Conservation (phyloP, 2,888 invertebrate genomes). For the Heterodera filipjevi region DNA sequence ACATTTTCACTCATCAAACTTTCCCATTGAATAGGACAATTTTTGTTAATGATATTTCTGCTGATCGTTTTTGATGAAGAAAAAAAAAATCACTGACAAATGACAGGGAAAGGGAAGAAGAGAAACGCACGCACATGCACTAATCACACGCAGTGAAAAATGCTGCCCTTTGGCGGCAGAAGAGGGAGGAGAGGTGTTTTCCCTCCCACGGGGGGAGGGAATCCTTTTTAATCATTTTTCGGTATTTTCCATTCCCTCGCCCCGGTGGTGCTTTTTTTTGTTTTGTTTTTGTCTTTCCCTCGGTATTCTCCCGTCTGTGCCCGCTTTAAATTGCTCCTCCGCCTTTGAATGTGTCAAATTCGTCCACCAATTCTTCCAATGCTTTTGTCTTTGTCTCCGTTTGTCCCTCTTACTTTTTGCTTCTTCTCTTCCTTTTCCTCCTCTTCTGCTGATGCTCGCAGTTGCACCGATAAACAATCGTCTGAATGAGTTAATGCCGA, state of each 20-base stretch:
- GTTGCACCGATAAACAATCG: not conserved
- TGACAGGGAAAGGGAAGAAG: not conserved
- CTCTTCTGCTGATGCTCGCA: not conserved
- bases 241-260: no score
- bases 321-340: no score
- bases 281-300: no score
- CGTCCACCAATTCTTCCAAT: not conserved
- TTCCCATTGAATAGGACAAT: not conserved
- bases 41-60: not conserved
- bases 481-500: conserved; percentile 18
- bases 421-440: no score
- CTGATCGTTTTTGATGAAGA: no score
- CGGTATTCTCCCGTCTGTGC: not conserved
- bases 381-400: no score
- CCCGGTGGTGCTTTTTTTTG: no score
- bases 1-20: not conserved
- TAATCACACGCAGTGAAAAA: not conserved
- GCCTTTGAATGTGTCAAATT: no score
- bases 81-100: no score
- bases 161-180: no score
- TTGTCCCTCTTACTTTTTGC: conserved; percentile 3
- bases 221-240: no score
- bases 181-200: not conserved
- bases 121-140: not conserved
- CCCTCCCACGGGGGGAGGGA: no score